phyloP scores from a whole-genome alignment of 2,113 vertebrate species.

The Pituophis catenifer region DNA sequence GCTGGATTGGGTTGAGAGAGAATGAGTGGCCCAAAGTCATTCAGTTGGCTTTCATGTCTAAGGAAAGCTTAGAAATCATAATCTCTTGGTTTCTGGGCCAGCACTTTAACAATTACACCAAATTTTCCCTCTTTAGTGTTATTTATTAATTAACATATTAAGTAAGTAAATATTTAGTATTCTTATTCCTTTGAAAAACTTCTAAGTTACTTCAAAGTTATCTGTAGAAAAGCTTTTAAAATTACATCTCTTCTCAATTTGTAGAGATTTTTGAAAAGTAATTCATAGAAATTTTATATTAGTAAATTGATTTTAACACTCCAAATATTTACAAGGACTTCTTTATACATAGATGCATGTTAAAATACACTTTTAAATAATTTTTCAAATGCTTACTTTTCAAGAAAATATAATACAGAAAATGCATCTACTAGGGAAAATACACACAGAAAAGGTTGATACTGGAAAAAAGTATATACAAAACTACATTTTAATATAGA shows the following conservation, averaged over 20 bases:
- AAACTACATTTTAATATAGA: background rate
- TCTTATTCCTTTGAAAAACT: background rate
- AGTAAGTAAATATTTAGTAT: background rate
- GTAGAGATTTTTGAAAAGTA: background rate
- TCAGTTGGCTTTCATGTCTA: background rate
- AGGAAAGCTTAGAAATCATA: background rate
- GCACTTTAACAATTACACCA: background rate
- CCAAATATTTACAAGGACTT: background rate
- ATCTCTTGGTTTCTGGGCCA: background rate
- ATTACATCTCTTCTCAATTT: background rate
- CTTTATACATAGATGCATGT: background rate
- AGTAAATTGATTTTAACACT: background rate
- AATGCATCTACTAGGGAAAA: background rate
- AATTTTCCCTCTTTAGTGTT: background rate
- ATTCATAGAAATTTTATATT: background rate
- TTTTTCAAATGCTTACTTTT: background rate
- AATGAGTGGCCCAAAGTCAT: background rate
- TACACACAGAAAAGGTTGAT: background rate
- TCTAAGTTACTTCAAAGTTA: background rate
- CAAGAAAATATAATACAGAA: background rate
- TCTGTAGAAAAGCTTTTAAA: background rate
- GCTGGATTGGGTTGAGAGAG: background rate
- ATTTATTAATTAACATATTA: background rate
- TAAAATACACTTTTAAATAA: background rate
- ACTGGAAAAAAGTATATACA: background rate